phyloP scores from a whole-genome alignment of 2,888 invertebrate species.

The Pogonocherus hispidulus region DNA sequence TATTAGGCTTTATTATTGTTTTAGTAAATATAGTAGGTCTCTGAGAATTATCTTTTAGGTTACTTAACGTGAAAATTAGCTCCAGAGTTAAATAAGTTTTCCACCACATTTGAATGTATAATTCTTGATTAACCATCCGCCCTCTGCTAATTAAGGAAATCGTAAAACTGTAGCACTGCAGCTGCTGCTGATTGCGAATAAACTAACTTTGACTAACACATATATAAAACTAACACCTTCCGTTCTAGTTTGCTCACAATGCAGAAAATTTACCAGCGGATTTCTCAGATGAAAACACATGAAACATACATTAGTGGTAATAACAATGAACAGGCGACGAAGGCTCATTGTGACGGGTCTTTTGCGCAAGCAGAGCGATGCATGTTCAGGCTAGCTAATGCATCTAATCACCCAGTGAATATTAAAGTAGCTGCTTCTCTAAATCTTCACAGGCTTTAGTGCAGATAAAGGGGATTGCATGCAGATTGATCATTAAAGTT shows the following conservation, averaged over 20 bases:
- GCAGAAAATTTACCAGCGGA: slow-evolving; percentile 16
- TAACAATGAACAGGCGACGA: slow-evolving; percentile 24
- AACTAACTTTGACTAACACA: slow-evolving; percentile 15
- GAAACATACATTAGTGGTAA: slow-evolving; percentile 29
- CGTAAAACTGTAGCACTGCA: neutral
- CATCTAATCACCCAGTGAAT: slow-evolving; percentile 27
- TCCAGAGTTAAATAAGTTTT: neutral
- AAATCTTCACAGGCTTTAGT: slow-evolving; percentile 1
- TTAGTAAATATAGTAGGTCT: no score
- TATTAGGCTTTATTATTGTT: no score
- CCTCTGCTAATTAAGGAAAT: slow-evolving; percentile 9
- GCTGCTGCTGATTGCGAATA: slow-evolving; percentile 9
- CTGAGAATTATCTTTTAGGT: neutral
- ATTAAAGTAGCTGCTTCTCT: slow-evolving; percentile 3
- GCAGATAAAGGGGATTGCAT: slow-evolving; percentile 23
- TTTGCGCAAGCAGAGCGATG: neutral
- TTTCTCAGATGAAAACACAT: slow-evolving; percentile 24
- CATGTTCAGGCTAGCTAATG: slow-evolving; percentile 22
- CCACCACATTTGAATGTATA: neutral
- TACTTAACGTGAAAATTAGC: neutral
- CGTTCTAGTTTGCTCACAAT: slow-evolving; percentile 15
- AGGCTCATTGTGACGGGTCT: slow-evolving; percentile 9
- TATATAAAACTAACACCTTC: slow-evolving; percentile 29
- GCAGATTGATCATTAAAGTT: slow-evolving; percentile 29
- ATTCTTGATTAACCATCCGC: neutral